Conservation (phyloP, 2,888 invertebrate genomes). For the Ctenicera cuprea region DNA sequence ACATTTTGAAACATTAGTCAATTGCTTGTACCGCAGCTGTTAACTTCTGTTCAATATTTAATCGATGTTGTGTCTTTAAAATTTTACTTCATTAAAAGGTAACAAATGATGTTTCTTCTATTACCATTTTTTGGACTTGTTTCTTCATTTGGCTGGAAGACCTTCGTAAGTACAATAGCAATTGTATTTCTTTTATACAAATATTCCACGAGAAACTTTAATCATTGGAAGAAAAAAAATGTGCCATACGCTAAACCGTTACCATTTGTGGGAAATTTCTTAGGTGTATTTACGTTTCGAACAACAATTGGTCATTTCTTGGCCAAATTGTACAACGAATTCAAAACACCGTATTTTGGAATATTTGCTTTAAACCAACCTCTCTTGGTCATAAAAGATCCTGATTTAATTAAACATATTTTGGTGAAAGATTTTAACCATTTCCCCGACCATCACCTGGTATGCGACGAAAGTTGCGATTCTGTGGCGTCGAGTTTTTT, state of each 20-base stretch:
- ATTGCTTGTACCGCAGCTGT: no score
- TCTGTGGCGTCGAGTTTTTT: constrained; percentile 69
- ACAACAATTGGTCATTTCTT: constrained; percentile 65
- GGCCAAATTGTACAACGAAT: constrained; percentile 61
- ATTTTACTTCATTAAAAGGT: no score
- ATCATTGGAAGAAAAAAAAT: constrained; percentile 67
- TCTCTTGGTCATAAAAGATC: constrained; percentile 70
- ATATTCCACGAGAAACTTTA: constrained; percentile 60
- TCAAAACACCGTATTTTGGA: constrained; percentile 69
- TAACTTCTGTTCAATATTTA: no score
- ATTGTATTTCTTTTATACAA: constrained; percentile 9
- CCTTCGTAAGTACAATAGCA: neutral
- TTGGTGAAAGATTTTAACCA: constrained; percentile 63
- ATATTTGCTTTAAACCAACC: constrained; percentile 61
- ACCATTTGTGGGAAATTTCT: constrained; percentile 67
- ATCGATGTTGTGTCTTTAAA: no score
- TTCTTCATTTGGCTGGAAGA: no score
- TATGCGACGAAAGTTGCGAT: constrained; percentile 68
- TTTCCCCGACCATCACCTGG: constrained; percentile 71
- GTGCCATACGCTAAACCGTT: no score
- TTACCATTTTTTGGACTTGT: no score
- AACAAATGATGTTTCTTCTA: no score
- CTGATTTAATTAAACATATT: constrained; percentile 70
- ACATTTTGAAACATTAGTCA: no score
- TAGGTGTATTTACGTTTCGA: constrained; percentile 60